phyloP scores from a whole-genome alignment of 2,888 invertebrate genomes.

The Strigamia transsilvanica region DNA sequence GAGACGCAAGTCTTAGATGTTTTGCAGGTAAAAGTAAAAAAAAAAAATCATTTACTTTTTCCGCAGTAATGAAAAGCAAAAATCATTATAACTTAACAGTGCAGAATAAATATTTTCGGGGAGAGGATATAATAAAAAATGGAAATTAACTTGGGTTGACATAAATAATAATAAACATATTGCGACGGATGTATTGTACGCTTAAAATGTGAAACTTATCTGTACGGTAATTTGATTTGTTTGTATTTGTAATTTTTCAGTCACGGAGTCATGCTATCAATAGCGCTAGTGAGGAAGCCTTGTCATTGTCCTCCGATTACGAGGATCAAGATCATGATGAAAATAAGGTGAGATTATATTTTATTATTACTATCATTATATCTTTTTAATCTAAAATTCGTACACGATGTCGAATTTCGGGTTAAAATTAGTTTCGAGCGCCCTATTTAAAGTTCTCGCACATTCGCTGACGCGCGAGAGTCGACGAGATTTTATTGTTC shows the following conservation, averaged over 20 bases:
- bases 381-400: neutral
- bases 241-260: neutral
- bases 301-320: slow-evolving; percentile 58
- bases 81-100: neutral
- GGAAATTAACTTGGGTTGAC: neutral
- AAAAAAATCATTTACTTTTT: slow-evolving; percentile 3
- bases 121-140: neutral
- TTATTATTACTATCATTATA: neutral
- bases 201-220: neutral
- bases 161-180: neutral
- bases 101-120: neutral
- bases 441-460: too few relatives aligned
- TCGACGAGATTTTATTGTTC: too few relatives aligned
- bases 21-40: neutral
- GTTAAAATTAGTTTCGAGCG: too few relatives aligned
- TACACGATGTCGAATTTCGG: neutral
- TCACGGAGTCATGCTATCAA: slow-evolving; percentile 7
- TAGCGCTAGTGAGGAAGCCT: slow-evolving; percentile 58
- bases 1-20: slow-evolving; percentile 4
- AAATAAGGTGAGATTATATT: slow-evolving; percentile 1
- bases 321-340: slow-evolving; percentile 57
- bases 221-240: neutral
- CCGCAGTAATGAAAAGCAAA: neutral
- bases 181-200: neutral
- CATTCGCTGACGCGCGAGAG: too few relatives aligned